Evolutionary conservation across 1,140 invertebrate genomes (phyloP).

Genomic region (Pygmarrhopalites habei): DNA sequence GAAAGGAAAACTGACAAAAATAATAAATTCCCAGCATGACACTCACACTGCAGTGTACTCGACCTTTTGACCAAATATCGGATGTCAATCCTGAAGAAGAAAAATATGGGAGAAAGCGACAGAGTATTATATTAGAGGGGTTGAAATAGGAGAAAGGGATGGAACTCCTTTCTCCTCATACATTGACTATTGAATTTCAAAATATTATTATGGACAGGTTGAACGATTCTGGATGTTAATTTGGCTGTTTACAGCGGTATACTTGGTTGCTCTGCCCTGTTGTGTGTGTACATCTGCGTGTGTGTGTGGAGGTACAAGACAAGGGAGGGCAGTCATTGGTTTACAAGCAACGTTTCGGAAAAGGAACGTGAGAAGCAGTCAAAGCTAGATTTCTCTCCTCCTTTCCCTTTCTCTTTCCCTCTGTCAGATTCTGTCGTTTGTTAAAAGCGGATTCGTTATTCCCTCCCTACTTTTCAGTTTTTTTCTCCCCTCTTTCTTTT

Average conservation of each 20-base stretch:
- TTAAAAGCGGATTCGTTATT: slow-evolving; percentile 11
- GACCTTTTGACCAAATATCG: too few relatives aligned
- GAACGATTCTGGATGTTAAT: background rate
- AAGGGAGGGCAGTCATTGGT: background rate
- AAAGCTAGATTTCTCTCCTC: background rate
- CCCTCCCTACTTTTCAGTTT: background rate
- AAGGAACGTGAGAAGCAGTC: background rate
- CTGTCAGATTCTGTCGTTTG: background rate
- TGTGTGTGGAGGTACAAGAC: background rate
- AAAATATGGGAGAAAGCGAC: too few relatives aligned
- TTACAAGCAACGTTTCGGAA: background rate
- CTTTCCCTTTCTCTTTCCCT: background rate
- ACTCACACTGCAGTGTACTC: too few relatives aligned
- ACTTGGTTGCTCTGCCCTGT: background rate
- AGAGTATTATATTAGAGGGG: too few relatives aligned
- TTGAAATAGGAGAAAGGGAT: too few relatives aligned
- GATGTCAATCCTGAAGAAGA: too few relatives aligned
- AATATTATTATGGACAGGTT: slow-evolving; percentile 4
- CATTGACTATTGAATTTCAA: background rate
- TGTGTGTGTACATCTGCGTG: background rate
- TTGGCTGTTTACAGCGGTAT: background rate
- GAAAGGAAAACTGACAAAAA: too few relatives aligned
- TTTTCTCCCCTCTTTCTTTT: too few relatives aligned
- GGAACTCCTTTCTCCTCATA: background rate
- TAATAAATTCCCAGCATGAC: too few relatives aligned